Evolutionary conservation across 2,888 invertebrate species (phyloP), one percentile per base, ranked within the genome.

Genomic region (Eilema caniola): DNA sequence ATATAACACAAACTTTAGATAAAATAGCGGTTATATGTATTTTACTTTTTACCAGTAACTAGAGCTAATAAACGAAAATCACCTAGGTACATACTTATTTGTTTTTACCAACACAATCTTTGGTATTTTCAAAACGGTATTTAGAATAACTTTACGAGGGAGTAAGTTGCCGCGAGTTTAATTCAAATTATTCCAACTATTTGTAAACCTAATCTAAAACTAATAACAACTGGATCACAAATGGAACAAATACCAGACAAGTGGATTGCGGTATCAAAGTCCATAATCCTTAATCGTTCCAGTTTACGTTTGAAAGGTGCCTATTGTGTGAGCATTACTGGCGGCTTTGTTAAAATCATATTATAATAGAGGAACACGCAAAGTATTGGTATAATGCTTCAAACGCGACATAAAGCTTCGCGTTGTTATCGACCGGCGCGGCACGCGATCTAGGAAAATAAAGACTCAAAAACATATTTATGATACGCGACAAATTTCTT

Each of bases 291-390:
- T 87, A 87, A 89, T 86, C 88, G 90, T 91, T 90, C 88, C 90
- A 89, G 90, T 91, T 90, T 88, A 88, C 86, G 87, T 89, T 89
- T 88, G 86, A 86, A 90, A 90, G 88, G 89, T 84, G 84, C 80
- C 89, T 86, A 90, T 93, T 93, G 92, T 92, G 87, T 85, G 88
- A 88, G 90, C 87, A 92, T 93, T 92, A 93, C 83, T 69, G 71
- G 75, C 80, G 88, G 90, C 89, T 93, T 92, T 90, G 91, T 93
- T 90, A 88, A 91, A 93, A 92, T 90, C 88, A 88, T 90, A 92
- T 92, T 90, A 93, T 90, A 92, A 91, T 90, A 89, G 88, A 88
- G 86, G 83, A 89, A 92, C 94, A 93, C 92, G 93, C 93, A 83
- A 93, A 89, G 90, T 89, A 89, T 92, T 89, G 92, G 89, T 90